These are phyloP conservation scores for Netelia fuscicornis DNA, from an alignment of 2,888 invertebrate species.

Conservation along the genomic window DNA sequence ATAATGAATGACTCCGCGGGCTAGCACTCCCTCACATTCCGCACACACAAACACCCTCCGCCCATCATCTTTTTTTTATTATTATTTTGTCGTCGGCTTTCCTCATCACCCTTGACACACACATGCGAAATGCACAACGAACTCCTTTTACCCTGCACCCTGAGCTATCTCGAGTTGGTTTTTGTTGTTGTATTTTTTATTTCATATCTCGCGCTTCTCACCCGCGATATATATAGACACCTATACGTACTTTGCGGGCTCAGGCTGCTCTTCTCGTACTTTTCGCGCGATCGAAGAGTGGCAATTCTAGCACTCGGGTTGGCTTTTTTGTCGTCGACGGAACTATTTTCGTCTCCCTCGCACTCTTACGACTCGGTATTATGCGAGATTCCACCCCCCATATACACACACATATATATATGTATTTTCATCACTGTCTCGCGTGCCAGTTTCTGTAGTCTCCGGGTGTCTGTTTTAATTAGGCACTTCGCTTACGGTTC, in stretches of 20 bases:
- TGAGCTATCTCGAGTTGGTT: conserved; percentile 68
- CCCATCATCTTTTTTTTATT: conserved; percentile 59
- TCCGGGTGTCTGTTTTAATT: conserved; percentile 85
- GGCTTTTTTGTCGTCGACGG: conserved; percentile 80
- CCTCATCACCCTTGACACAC: conserved; percentile 64
- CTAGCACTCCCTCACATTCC: conserved; percentile 62
- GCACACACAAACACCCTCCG: conserved; percentile 45
- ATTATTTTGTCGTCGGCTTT: conserved; percentile 67
- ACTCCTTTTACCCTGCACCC: conserved; percentile 61
- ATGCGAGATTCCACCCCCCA: conserved; percentile 69
- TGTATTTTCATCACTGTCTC: conserved; percentile 58
- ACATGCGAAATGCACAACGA: conserved; percentile 24
- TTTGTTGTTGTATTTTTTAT: conserved; percentile 65
- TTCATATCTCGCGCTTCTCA: conserved; percentile 69
- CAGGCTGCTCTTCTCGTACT: conserved; percentile 79
- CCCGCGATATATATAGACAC: conserved; percentile 68
- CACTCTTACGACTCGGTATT: conserved; percentile 78
- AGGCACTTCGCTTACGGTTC: conserved; percentile 84
- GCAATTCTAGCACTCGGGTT: conserved; percentile 84
- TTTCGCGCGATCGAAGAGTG: conserved; percentile 82
- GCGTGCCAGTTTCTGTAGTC: conserved; percentile 75
- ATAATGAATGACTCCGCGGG: conserved; percentile 80
- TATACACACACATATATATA: conserved; percentile 28
- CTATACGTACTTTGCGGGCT: conserved; percentile 50
- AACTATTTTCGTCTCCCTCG: conserved; percentile 80